These are phyloP conservation scores for Bombus waltoni DNA, from an alignment of 1,140 invertebrate species.

Conservation along the genomic window DNA sequence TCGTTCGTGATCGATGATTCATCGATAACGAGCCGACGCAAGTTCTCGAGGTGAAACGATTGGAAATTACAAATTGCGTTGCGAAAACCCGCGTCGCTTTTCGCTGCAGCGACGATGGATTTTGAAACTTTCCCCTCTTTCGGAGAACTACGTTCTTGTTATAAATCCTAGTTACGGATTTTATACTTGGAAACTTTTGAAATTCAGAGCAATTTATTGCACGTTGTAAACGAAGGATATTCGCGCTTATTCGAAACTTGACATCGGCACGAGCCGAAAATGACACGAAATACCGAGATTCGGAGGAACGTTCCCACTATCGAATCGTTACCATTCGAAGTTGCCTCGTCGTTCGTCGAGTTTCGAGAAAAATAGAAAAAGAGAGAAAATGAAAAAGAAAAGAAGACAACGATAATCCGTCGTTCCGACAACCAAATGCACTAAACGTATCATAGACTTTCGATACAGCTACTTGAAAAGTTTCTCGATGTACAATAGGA, in stretches of 20 bases:
- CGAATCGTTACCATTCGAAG: background rate
- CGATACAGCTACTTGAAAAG: background rate
- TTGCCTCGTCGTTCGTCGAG: background rate
- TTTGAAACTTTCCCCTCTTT: background rate
- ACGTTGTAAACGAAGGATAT: rapidly evolving
- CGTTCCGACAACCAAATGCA: background rate
- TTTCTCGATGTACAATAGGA: background rate
- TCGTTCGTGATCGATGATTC: background rate
- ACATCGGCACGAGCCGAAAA: background rate
- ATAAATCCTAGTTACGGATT: background rate
- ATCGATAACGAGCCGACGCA: background rate
- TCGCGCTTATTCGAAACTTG: background rate
- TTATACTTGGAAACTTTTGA: background rate
- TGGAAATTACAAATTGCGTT: background rate
- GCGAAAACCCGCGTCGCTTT: background rate
- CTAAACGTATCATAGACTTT: background rate
- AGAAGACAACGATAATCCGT: background rate
- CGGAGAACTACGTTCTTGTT: background rate
- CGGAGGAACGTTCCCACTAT: background rate
- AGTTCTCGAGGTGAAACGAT: background rate
- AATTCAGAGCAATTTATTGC: background rate
- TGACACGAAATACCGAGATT: background rate
- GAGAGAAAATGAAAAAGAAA: rapidly evolving
- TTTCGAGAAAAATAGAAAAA: background rate
- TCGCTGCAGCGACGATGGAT: background rate